Base-by-base conservation (phyloP, 2,888 invertebrate species). In the Chaetogeoica ovagalla region DNA sequence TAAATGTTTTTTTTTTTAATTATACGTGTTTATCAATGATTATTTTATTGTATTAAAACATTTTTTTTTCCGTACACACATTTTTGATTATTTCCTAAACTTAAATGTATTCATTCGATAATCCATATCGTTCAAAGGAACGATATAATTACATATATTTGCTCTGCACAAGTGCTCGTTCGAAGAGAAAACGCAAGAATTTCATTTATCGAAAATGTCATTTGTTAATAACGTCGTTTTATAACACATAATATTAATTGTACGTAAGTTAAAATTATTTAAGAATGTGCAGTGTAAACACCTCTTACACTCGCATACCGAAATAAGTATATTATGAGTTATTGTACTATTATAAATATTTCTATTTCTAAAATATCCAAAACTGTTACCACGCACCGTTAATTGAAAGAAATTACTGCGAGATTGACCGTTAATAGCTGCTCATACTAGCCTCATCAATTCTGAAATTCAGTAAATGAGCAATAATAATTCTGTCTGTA, bases 371-470 rank as follows among this genome's bases (percentile, higher is more conserved):
- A 43, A 62, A 30, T 48, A 62, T 72, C 60, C 48, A 15, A 55
- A 65, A 74, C 73, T n/a, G 73, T 74, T 55, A 39, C 55, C 37
- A 21, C 13, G 63, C 73, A 55, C 55, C 52, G 39, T 55, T 63
- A 15, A n/a, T 63, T 52, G 17, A 52, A 74, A 55, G 17, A 52
- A 74, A 55, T 17, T 55, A 39, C n/a, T 37, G 30, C 48, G 11
- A 52, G 30, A 73, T 52, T 21, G 37, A 73, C 62, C 21, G 73
- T 73, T 52, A 62, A 73, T 30, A n/a, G n/a, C 52, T 19, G 62
- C 23, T 39, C 52, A 23, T 6, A 72, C 60, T 2, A 48, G 11
- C 59, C 23, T 48, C 19, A 48, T 30, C 30, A 70, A 57, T 52
- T 30, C 30, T 30, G 30, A 23, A 4, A 9, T 48, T 52, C 23